Conservation (phyloP, 2,113 vertebrate genomes). For the Dicaeum eximium region DNA sequence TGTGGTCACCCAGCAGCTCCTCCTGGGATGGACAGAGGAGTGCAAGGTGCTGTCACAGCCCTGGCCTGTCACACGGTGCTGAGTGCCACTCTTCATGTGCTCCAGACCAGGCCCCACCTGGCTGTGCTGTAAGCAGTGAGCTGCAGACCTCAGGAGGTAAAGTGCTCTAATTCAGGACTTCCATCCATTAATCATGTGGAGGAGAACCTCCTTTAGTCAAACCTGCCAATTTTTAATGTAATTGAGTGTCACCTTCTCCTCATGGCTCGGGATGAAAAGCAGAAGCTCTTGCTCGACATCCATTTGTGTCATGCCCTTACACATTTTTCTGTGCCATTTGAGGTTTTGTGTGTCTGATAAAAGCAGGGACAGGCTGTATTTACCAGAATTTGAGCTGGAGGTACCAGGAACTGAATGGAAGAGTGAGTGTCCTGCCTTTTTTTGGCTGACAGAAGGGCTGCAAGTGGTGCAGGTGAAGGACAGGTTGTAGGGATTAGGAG, state of each 20-base stretch:
- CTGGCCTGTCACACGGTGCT: too few species aligned
- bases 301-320: constrained; percentile 53
- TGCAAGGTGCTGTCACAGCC: background rate
- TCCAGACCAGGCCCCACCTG: background rate
- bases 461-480: background rate
- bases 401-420: background rate
- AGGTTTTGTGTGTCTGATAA: background rate
- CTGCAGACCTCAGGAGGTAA: background rate
- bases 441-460: background rate
- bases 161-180: constrained; percentile 12
- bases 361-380: background rate
- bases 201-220: constrained; percentile 6
- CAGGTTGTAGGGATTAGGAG: background rate
- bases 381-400: constrained; percentile 13
- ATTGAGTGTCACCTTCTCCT: constrained; percentile 58
- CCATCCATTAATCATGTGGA: constrained; percentile 31
- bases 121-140: background rate
- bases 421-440: background rate
- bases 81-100: too few species aligned
- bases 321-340: constrained; percentile 30
- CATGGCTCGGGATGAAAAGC: constrained; percentile 14
- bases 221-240: constrained; percentile 65
- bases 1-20: background rate
- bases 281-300: constrained; percentile 46
- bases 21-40: background rate